These are phyloP conservation scores for Coreoperca whiteheadi DNA, from an alignment of 2,113 vertebrate genomes.

Conservation along the genomic window DNA sequence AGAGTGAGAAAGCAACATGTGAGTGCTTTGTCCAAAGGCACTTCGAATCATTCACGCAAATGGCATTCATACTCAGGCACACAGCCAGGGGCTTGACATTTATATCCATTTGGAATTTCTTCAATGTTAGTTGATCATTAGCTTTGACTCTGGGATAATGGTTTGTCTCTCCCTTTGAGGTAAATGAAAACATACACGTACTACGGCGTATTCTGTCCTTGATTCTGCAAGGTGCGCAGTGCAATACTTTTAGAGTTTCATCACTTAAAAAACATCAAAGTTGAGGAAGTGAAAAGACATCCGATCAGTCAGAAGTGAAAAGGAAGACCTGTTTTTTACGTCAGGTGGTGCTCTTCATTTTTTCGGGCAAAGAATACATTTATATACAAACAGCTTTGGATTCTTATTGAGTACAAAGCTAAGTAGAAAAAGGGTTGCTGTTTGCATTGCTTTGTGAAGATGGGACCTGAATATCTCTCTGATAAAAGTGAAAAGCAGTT, in stretches of 20 bases:
- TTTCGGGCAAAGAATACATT: neutral
- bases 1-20: neutral
- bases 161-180: neutral
- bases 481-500: neutral
- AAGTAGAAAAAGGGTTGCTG: neutral
- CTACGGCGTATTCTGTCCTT: no score
- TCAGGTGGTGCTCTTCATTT: neutral
- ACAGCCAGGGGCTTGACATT: neutral
- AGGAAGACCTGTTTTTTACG: neutral
- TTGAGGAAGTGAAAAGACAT: neutral
- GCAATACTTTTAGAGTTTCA: neutral
- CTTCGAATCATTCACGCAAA: neutral
- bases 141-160: neutral
- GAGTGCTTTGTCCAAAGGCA: neutral
- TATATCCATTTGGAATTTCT: neutral
- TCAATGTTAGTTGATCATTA: constrained; percentile 35
- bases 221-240: neutral
- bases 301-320: neutral
- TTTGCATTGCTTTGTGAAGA: neutral
- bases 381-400: neutral
- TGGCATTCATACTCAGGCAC: neutral
- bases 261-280: neutral
- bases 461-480: neutral
- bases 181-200: neutral
- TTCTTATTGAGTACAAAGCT: neutral